phyloP scores from a whole-genome alignment of 2,888 invertebrate genomes.

The Agonopterix subpropinquella region DNA sequence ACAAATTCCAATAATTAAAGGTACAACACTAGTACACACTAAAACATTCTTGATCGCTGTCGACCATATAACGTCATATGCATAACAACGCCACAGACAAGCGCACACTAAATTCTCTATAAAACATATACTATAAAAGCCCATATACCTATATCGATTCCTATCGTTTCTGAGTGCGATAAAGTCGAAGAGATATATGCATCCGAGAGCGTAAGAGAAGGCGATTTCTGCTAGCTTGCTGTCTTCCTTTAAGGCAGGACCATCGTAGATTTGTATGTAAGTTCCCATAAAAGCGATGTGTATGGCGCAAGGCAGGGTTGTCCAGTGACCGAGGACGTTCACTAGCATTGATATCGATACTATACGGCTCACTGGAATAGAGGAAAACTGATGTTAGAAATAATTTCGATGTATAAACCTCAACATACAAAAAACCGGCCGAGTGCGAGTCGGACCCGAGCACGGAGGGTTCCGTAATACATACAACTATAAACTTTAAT shows the following conservation, averaged over 20 bases:
- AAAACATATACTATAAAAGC: conserved; percentile 82
- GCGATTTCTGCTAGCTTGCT: conserved; percentile 76
- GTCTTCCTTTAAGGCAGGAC: conserved; percentile 80
- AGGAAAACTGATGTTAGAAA: no score
- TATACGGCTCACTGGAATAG: conserved; percentile 84
- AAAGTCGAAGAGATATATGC: conserved; percentile 91
- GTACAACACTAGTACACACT: conserved; percentile 74
- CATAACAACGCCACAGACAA: conserved; percentile 76
- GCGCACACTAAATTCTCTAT: conserved; percentile 80
- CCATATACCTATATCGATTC: conserved; percentile 81
- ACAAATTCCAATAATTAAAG: conserved; percentile 80
- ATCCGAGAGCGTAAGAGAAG: conserved; percentile 85
- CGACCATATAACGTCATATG: conserved; percentile 50
- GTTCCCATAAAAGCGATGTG: conserved; percentile 87
- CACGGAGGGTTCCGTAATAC: no score
- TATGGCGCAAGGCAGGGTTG: conserved; percentile 76
- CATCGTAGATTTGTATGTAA: conserved; percentile 81
- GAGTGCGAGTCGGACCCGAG: no score
- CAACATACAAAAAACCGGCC: no score
- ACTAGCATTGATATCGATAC: conserved; percentile 87
- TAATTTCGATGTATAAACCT: no score
- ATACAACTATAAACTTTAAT: no score
- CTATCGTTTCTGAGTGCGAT: conserved; percentile 87
- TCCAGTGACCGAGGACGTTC: conserved; percentile 80
- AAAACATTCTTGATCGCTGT: conserved; percentile 74